These are phyloP conservation scores for Micromesistius poutassou DNA, from an alignment of 2,797 vertebrate species.

Conservation along the genomic window DNA sequence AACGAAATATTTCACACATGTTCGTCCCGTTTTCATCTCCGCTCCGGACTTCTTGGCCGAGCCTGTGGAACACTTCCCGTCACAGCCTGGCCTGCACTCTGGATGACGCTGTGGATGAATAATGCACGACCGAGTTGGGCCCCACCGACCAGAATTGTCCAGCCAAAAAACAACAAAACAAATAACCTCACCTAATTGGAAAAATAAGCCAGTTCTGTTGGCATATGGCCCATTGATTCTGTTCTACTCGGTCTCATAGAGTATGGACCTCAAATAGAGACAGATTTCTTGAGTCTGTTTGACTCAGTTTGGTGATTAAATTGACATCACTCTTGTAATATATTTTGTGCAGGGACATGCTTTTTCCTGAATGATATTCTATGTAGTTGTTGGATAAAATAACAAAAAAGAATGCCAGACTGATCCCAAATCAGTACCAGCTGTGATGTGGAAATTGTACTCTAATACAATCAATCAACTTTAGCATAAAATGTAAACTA, in stretches of 20 bases:
- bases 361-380: not conserved
- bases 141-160: slow-evolving; percentile 28
- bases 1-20: slow-evolving; percentile 30
- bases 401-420: not conserved
- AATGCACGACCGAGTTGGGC: slow-evolving; percentile 40
- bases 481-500: not conserved
- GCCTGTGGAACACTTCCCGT: slow-evolving; percentile 37
- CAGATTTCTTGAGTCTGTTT: not conserved
- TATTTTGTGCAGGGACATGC: not conserved
- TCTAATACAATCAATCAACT: not conserved
- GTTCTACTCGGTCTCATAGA: not conserved
- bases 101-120: slow-evolving; percentile 51
- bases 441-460: not conserved
- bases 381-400: not conserved
- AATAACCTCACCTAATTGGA: slow-evolving; percentile 33
- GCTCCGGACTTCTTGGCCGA: slow-evolving; percentile 31
- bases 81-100: slow-evolving; percentile 40
- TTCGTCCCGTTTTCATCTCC: slow-evolving; percentile 42
- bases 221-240: slow-evolving; percentile 11
- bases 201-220: slow-evolving; percentile 25
- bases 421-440: not conserved
- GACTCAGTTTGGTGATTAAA: not conserved
- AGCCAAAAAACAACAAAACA: slow-evolving; percentile 35
- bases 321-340: not conserved
- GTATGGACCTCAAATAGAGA: not conserved